Evolutionary conservation across 2,888 invertebrate genomes (phyloP).

Genomic region (Xylota segnis): DNA sequence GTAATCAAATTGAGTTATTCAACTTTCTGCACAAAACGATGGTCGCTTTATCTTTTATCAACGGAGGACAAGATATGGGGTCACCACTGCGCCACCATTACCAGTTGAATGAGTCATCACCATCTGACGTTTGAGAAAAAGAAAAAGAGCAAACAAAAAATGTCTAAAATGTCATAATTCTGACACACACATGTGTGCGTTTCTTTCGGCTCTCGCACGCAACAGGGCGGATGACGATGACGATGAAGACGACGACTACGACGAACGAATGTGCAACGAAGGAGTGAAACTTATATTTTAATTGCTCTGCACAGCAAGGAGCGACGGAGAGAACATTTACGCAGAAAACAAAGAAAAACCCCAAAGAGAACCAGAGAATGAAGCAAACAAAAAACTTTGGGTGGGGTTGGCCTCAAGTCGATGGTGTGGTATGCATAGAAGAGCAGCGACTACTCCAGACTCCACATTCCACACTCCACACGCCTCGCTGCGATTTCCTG

Average conservation of each 20-base stretch:
- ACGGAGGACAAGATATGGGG: slow-evolving; percentile 3
- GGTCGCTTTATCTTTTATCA: slow-evolving; percentile 15
- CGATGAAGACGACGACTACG: neutral
- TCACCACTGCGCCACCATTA: slow-evolving; percentile 17
- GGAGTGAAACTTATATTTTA: slow-evolving; percentile 59
- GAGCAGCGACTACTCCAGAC: too few relatives aligned
- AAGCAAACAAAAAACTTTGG: slow-evolving; percentile 33
- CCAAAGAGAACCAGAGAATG: slow-evolving; percentile 15
- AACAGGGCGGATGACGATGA: slow-evolving; percentile 38
- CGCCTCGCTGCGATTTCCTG: slow-evolving; percentile 20
- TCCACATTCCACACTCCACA: too few relatives aligned
- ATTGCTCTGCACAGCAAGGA: slow-evolving; percentile 54
- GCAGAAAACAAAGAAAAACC: slow-evolving; percentile 32
- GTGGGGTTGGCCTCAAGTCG: slow-evolving; percentile 51
- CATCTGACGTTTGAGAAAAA: slow-evolving; percentile 38
- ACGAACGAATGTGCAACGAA: slow-evolving; percentile 27
- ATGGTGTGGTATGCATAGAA: neutral
- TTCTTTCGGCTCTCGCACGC: slow-evolving; percentile 48
- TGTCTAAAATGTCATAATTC: slow-evolving; percentile 43
- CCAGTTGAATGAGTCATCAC: slow-evolving; percentile 72
- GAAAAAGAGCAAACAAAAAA: neutral
- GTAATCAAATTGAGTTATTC: slow-evolving; percentile 60
- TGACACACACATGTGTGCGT: slow-evolving; percentile 23
- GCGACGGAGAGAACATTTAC: slow-evolving; percentile 22
- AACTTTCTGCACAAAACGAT: slow-evolving; percentile 29